phyloP scores from a whole-genome alignment of 2,888 invertebrate species.

The Prenolepis imparis region DNA sequence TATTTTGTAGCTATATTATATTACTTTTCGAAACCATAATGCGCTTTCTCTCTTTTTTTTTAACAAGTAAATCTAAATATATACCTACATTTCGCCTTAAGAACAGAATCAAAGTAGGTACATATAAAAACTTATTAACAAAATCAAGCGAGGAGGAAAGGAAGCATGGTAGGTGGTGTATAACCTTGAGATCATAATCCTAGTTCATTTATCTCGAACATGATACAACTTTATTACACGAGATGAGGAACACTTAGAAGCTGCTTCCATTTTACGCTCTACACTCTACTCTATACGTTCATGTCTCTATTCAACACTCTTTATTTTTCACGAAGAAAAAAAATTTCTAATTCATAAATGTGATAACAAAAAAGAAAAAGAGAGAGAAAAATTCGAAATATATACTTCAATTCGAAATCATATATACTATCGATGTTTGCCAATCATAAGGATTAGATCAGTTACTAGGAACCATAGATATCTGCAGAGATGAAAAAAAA shows the following conservation, averaged over 20 bases:
- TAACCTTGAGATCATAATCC: conserved; percentile 31
- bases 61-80: neutral
- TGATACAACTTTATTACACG: conserved; percentile 33
- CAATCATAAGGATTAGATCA: neutral
- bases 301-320: neutral
- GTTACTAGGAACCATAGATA: neutral
- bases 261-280: conserved; percentile 9
- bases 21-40: neutral
- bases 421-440: neutral
- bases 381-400: neutral
- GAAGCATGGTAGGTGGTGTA: neutral
- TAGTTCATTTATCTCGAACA: conserved; percentile 23
- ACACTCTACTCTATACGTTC: neutral
- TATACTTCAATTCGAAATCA: neutral
- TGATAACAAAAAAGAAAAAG: neutral
- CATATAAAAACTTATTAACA: conserved; percentile 29
- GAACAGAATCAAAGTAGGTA: neutral
- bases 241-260: conserved; percentile 30
- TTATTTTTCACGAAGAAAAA: neutral
- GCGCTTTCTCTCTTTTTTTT: neutral
- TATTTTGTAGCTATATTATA: neutral
- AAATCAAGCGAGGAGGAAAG: neutral
- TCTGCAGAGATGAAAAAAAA: neutral
- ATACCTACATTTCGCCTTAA: neutral
- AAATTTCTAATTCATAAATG: neutral